Evolutionary conservation across 2,797 vertebrate species (phyloP).

Genomic region (Hippopotamyrus pictus): DNA sequence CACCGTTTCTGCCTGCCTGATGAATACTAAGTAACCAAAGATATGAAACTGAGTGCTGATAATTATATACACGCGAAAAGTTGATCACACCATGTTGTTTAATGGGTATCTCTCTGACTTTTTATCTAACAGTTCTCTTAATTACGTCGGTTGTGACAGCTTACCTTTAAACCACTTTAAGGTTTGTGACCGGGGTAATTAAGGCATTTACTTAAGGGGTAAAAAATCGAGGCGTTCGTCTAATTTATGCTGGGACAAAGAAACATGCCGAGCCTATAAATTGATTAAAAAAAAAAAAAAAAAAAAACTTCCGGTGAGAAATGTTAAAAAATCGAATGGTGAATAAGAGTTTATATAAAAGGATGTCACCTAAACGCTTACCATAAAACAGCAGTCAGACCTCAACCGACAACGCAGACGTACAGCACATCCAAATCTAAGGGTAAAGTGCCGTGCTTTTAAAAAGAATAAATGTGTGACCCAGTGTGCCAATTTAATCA

Average conservation of each 20-base stretch:
- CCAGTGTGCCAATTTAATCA: background rate
- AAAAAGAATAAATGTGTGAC: background rate
- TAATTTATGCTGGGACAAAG: background rate
- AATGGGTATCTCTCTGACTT: conserved; percentile 49
- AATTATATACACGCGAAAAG: background rate
- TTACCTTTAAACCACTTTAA: conserved; percentile 58
- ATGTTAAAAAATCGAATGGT: background rate
- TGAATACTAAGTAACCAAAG: background rate
- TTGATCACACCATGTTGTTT: conserved; percentile 51
- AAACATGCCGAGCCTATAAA: background rate
- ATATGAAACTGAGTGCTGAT: background rate
- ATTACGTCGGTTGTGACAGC: conserved; percentile 38
- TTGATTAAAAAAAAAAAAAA: background rate
- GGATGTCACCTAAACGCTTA: background rate
- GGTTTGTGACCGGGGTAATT: conserved; percentile 50
- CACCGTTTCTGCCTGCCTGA: background rate
- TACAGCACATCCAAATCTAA: background rate
- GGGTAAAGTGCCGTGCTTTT: background rate
- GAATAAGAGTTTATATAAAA: background rate
- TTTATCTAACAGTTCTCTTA: conserved; percentile 14
- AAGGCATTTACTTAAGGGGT: conserved; percentile 42
- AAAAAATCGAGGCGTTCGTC: conserved; percentile 15
- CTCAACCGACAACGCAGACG: background rate
- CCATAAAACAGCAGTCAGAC: background rate
- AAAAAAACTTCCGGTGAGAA: background rate